Base-by-base conservation (phyloP, 2,888 invertebrate genomes). In the Aradus depressus region DNA sequence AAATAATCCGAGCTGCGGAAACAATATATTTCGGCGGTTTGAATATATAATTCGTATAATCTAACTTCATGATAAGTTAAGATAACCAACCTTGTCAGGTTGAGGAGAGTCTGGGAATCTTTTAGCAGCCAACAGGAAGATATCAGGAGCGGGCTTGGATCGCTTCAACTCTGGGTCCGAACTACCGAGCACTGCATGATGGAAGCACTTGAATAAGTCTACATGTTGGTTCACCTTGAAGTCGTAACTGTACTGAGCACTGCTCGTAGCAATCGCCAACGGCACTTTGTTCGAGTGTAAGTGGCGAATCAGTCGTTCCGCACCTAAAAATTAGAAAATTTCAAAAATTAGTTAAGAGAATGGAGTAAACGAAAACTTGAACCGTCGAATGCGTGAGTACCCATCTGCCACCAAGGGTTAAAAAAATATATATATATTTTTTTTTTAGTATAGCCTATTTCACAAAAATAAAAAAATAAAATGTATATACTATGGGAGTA, bases 131-230 rank as follows among this genome's bases (percentile, higher is more conserved):
- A 90, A 77, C 14, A 84, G 66, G 64, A 89, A 95, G 59, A 88
- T 84, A 65, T 92, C 91, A 0, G 93, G 93, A 50, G 80, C 77
- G 1, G 93, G 93, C 70, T 95, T 95, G 1, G 92, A 89, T 53
- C 74, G 71, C 63, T 81, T 83, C 1, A 93, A 88, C 53, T 87
- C 89, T 0, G 81, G 79, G 65, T 95, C 92, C 10, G 79, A 77
- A 49, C 84, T 84, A 2, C 86, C 88, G 64, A 82, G 79, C 0
- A 93, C 90, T 61, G 77, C 75, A 63, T 89, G 89, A 60, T 79
- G 68, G 64, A 88, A 87, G 18, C 79, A 66, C 2, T 70, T 65
- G 62, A 87, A 84, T 18, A 86, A 65, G 31, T 81, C 77, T 42
- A 73, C 70, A 62, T 84, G 74, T 3, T 75, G 68, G 1, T 72